Evolutionary conservation across 2,113 vertebrate species (phyloP), one percentile per base, ranked within the genome.

Genomic region (Acinonyx jubatus): DNA sequence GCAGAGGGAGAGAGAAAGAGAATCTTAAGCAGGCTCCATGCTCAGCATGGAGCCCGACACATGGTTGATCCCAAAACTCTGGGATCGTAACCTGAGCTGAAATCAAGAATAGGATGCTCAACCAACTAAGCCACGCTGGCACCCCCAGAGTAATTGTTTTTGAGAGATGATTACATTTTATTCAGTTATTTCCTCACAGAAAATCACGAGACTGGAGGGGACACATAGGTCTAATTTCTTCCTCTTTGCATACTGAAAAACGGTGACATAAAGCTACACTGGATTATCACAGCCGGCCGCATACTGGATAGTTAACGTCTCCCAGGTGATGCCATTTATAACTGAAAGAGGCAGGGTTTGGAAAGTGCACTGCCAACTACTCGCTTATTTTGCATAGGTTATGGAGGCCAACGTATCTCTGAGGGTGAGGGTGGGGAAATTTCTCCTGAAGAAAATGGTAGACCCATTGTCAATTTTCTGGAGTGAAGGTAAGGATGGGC

Each of bases 151-250:
- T 3, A 87, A 66, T 84, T 90, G 23, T 57, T 90, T 89, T 57
- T 52, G 87, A 87, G 68, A 90, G 19, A 50, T 27, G 21, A 81
- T 19, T 13, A 50, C 66, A 92, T 97, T 96, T 89, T 52, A 83
- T 68, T 95, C 63, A 66, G 48, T 66, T 90, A 96, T 92, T 95
- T 94, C n/a, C 80, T 96, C 76, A n/a, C 7, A 84, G 76, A 85
- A 97, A 95, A 45, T 87, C 68, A 90, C 3, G 36, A 93, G 73
- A 86, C 73, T 83, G 84, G 38, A 63, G 31, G 38, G 50, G 31
- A 41, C 29, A 16, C 11, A 4, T 8, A 79, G n/a, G 18, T 89
- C 86, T 89, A 27, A 85, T 95, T 93, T 96, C 71, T 33, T 82
- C 25, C 61, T 69, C 41, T 5, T 23, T 33, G 8, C 1, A 5